phyloP scores from a whole-genome alignment of 2,797 vertebrate species.

The Vultur gryphus region DNA sequence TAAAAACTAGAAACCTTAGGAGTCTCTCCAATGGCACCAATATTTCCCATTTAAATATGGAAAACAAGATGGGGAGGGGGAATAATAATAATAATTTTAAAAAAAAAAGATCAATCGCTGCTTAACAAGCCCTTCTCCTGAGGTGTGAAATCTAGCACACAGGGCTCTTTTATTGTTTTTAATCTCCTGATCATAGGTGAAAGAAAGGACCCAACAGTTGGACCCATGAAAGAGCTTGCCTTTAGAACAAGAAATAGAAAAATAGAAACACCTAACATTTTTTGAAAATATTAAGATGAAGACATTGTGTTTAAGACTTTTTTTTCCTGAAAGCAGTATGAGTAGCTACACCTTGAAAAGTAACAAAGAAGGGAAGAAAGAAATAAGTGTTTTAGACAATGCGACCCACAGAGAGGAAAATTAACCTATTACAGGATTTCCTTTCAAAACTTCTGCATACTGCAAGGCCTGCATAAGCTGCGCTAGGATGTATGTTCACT shows the following conservation, averaged over 20 bases:
- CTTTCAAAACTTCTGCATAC: neutral
- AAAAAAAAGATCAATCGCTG: neutral
- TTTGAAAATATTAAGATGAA: neutral
- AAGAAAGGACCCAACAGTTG: neutral
- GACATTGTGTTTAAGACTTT: neutral
- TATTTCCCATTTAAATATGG: constrained; percentile 9
- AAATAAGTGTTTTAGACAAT: neutral
- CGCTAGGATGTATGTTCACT: neutral
- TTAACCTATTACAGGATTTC: constrained; percentile 27
- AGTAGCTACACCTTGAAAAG: neutral
- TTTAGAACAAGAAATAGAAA: neutral
- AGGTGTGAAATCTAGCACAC: neutral
- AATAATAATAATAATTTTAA: neutral
- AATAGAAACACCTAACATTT: neutral
- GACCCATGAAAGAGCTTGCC: neutral
- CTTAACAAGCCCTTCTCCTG: neutral
- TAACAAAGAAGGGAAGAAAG: neutral
- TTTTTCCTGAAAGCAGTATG: neutral
- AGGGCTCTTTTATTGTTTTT: neutral
- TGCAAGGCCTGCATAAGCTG: neutral
- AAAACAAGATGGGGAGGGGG: neutral
- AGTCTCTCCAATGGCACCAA: neutral
- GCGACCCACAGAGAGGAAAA: constrained; percentile 22
- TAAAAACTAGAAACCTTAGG: neutral
- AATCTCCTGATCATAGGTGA: neutral